Conservation (phyloP, 2,797 vertebrate species). For the Anas georgica region DNA sequence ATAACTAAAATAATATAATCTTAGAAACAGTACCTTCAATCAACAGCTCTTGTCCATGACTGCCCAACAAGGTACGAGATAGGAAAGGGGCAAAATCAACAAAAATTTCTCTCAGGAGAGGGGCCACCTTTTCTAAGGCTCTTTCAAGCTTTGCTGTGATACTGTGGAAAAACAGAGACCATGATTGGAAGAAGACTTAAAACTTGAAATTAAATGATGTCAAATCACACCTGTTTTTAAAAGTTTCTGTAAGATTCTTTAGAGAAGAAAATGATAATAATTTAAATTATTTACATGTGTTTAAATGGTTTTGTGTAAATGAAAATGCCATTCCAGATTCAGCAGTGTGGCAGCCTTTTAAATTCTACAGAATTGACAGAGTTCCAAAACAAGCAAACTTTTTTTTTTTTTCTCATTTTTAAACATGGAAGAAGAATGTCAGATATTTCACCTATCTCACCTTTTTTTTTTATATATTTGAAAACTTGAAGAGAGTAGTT, state of each 20-base stretch:
- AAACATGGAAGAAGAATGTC: neutral
- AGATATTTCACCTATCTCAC: neutral
- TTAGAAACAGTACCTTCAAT: constrained; percentile 91
- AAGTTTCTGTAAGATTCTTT: neutral
- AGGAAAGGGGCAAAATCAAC: constrained; percentile 98
- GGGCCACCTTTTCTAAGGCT: constrained; percentile 97
- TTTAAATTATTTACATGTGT: neutral
- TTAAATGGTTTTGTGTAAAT: neutral
- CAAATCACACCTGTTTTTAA: neutral
- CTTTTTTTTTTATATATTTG: neutral
- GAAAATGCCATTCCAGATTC: neutral
- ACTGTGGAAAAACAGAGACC: constrained; percentile 78
- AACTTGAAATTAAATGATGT: neutral
- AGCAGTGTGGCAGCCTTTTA: neutral
- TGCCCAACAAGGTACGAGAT: constrained; percentile 95
- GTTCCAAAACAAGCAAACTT: neutral
- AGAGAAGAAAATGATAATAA: neutral
- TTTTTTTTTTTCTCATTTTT: neutral
- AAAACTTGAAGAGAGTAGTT: neutral
- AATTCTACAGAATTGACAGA: neutral
- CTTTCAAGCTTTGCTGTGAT: constrained; percentile 99
- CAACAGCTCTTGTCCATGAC: constrained; percentile 98
- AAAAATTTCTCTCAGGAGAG: constrained; percentile 97
- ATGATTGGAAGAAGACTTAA: constrained; percentile 48
- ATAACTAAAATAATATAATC: neutral